A percentile compares a stretch with the other conserved stretches of the same genome.
Evolutionary conservation across 2,113 vertebrate species (phyloP).

Genomic region (Rhadina sibilatrix): DNA sequence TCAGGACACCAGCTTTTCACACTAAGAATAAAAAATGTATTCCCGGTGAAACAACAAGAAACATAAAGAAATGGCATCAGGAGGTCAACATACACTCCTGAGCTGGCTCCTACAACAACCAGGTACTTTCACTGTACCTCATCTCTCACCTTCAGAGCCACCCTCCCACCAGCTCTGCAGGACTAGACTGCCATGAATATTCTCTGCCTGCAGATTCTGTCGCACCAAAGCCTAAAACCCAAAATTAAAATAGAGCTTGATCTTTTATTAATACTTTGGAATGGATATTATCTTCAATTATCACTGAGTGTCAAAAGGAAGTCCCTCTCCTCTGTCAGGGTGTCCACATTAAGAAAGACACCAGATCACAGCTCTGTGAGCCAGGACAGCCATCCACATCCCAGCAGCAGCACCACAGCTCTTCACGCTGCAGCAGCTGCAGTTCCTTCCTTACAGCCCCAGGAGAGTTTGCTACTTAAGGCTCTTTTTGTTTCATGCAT

Average conservation of each 20-base stretch:
- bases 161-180: not conserved
- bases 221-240: not conserved
- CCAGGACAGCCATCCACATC: not conserved
- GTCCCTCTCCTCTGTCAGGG: not conserved
- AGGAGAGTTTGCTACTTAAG: not conserved
- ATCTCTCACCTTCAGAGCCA: not conserved
- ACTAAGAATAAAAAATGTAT: not conserved
- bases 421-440: not conserved
- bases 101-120: not conserved
- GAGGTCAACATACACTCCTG: not conserved
- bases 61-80: not conserved
- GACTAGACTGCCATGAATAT: accelerated
- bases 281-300: not conserved
- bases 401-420: not conserved
- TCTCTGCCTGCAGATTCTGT: not conserved
- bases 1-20: not conserved
- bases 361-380: not conserved
- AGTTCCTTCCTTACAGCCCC: not conserved
- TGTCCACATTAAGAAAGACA: not conserved
- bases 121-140: not conserved
- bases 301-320: not conserved
- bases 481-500: not conserved
- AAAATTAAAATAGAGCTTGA: not conserved
- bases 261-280: not conserved
- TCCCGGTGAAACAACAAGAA: not conserved